Evolutionary conservation across 2,797 vertebrate genomes (phyloP), one percentile per base, ranked within the genome.

Genomic region (Myotis planiceps): DNA sequence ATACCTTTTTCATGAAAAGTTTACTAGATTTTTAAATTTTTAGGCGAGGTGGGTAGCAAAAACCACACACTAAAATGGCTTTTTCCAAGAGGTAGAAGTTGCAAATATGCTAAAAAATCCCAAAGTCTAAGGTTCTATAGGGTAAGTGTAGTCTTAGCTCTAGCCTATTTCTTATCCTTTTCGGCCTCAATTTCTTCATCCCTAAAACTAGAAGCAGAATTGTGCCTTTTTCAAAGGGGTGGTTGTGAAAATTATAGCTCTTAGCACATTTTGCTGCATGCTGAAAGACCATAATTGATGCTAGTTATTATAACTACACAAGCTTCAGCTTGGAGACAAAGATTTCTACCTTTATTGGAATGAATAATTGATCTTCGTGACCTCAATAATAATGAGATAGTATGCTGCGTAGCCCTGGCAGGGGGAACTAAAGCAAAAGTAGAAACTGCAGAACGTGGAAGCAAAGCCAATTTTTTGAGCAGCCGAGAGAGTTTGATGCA

Each of bases 401-500:
- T 53, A 14, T 1, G 16, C 74, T 39, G 47, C 45, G 13, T 39
- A 25, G 23, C 29, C 10, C 92, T 92, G 90, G 90, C 42, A 82
- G 63, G 32, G 32, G 55, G 66, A 75, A 29, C 82, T 37, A 55
- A 86, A 93, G 74, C 78, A 58, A 55, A 79, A n/a, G 47, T 12
- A 37, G 58, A 91, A 86, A 68, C 45, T 45, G 58, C 81, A 81
- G 72, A 90, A 80, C 0, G 2, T 63, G 32, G 68, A 85, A 79
- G n/a, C 3, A 13, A 32, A 49, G 78, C 45, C 81, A 85, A 0
- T 37, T 42, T 45, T 68, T 53, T 29, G 49, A 92, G 75, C 53
- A 65, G 60, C 65, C 49, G 95, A n/a, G 32, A 14, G 68, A 60
- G 74, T 82, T 71, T 78, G 95, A 71, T 88, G 85, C 71, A n/a